Evolutionary conservation across 2,113 vertebrate genomes (phyloP).

Genomic region (Silurus meridionalis): DNA sequence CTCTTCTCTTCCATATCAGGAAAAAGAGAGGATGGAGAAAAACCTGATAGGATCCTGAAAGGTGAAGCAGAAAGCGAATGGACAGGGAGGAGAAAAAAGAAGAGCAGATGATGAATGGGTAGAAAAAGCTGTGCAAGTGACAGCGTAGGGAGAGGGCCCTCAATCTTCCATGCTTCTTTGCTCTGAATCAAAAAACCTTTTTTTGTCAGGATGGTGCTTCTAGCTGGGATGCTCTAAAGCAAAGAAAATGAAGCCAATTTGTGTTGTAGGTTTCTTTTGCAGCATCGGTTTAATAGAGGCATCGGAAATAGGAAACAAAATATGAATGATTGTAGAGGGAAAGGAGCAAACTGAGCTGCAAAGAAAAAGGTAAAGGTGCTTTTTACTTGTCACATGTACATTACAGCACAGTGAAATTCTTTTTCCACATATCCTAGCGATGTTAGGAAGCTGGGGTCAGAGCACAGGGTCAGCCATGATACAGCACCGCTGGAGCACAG

Average conservation of each 20-base stretch:
- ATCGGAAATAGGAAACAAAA: constrained; percentile 16
- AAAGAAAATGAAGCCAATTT: constrained; percentile 62
- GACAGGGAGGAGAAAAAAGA: not conserved
- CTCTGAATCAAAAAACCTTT: constrained; percentile 45
- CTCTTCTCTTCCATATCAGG: too few species aligned
- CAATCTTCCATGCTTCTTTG: constrained; percentile 45
- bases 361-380: too few species aligned
- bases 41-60: not conserved
- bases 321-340: not conserved
- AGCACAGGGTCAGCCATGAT: too few species aligned
- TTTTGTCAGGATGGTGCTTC: constrained; percentile 58
- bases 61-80: constrained; percentile 7
- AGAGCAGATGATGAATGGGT: constrained; percentile 36
- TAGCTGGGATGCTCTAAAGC: constrained; percentile 55
- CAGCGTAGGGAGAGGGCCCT: constrained; percentile 48
- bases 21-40: not conserved
- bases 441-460: too few species aligned
- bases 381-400: too few species aligned
- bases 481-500: too few species aligned
- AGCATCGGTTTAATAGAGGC: constrained; percentile 54
- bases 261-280: constrained; percentile 56
- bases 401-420: too few species aligned
- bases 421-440: too few species aligned
- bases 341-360: not conserved
- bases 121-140: constrained; percentile 26